These are phyloP conservation scores for Fratercula arctica DNA, from an alignment of 2,797 vertebrate genomes.

Conservation along the genomic window DNA sequence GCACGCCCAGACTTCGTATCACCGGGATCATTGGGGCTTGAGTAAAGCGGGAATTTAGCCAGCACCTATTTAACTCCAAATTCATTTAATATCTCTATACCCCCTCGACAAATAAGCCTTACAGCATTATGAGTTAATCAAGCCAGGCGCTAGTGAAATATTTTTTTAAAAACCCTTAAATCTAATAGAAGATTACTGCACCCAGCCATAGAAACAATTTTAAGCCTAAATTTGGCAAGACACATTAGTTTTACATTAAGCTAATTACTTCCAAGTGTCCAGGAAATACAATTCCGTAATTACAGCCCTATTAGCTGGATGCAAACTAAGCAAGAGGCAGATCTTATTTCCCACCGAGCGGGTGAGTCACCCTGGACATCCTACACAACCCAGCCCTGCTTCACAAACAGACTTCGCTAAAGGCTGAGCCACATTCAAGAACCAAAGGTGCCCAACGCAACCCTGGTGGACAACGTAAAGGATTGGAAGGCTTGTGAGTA, in stretches of 20 bases:
- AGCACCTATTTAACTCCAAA: conserved; percentile 39
- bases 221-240: conserved; percentile 60
- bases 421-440: background rate
- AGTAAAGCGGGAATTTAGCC: conserved; percentile 13
- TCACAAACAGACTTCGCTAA: background rate
- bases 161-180: conserved; percentile 2
- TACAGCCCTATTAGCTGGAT: conserved; percentile 40
- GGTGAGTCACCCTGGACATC: background rate
- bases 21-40: conserved; percentile 29
- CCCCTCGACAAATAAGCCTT: conserved; percentile 48
- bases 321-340: conserved; percentile 22
- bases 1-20: background rate
- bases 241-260: conserved; percentile 22
- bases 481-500: background rate
- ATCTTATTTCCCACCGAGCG: background rate
- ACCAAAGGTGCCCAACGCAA: background rate
- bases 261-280: conserved; percentile 61
- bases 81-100: conserved; percentile 31
- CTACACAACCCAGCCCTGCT: background rate
- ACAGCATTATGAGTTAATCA: conserved; percentile 25
- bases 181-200: conserved; percentile 49
- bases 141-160: conserved; percentile 10
- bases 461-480: background rate
- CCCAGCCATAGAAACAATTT: conserved; percentile 33
- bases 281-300: conserved; percentile 50